Evolutionary conservation across 2,888 invertebrate genomes (phyloP), one percentile per base, ranked within the genome.

Genomic region (Quadroppia sp.): DNA sequence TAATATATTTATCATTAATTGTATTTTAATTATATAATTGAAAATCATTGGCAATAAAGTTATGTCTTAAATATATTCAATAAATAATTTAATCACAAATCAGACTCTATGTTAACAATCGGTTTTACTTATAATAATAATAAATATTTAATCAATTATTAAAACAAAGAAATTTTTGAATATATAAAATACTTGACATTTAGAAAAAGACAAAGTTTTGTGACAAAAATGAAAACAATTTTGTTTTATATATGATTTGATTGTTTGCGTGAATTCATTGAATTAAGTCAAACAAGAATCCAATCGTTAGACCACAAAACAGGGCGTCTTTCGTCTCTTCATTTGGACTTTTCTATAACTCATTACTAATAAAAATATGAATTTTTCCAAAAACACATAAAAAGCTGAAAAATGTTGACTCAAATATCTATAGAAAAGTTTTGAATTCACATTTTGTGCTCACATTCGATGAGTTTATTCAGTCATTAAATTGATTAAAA

Each of bases 401-500:
- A 53, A 53, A 53, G 23, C 7, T 20, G 3, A 20, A 53, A 23
- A 53, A 53, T 23, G 7, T 20, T 3, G n/a, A n/a, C 23, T 20
- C 7, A 53, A 23, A 23, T 45, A 2, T 15, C 6, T 6, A 11
- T 15, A 45, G 15, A 15, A 45, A 15, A 17, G 15, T 2, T 11
- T 17, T 2, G 15, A 15, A 45, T 13, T 17, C 6, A 13, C 11
- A 11, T 45, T 45, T 45, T 45, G 15, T 45, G 45, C 6, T 13
- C 6, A 45, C 45, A 45, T 45, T 45, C 11, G 45, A 45, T 45
- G 15, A 50, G 50, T 50, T 59, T 59, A 59, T 30, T 59, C 59
- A 59, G 59, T 30, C 30, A 59, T 59, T 59, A 59, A 59, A 59
- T 59, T 59, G 59, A 59, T 59, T 59, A 59, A 59, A 59, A 28